Percentiles rank a stretch among this genome's conserved stretches.
phyloP scores from a whole-genome alignment of 1,140 invertebrate species.

The Drosophila varians region DNA sequence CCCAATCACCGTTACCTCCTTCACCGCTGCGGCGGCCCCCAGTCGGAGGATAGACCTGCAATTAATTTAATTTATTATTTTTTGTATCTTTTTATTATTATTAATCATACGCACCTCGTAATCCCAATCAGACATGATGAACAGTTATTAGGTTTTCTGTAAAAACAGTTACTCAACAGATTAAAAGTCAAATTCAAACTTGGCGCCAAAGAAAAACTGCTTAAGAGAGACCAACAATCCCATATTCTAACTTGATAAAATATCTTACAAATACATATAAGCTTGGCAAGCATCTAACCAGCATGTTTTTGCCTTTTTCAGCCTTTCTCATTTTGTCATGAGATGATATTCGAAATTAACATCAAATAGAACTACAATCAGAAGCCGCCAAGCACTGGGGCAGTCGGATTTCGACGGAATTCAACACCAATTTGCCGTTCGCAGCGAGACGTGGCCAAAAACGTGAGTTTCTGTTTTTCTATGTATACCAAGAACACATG shows the following conservation, averaged over 20 bases:
- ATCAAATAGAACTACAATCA: neutral
- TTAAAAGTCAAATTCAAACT: neutral
- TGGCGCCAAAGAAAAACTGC: slow-evolving; percentile 10
- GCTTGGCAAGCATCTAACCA: neutral
- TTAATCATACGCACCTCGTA: slow-evolving; percentile 30
- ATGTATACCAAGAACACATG: slow-evolving; percentile 81
- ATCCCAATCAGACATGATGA: slow-evolving; percentile 61
- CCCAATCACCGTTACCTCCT: neutral
- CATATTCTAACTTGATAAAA: too few relatives aligned
- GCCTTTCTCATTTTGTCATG: neutral
- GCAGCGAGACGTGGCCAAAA: slow-evolving; percentile 41
- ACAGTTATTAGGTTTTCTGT: neutral
- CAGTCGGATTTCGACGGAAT: neutral
- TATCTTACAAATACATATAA: too few relatives aligned
- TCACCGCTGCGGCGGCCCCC: neutral
- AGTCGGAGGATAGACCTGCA: slow-evolving; percentile 10
- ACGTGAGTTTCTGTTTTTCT: slow-evolving; percentile 79
- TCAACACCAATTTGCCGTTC: slow-evolving; percentile 40
- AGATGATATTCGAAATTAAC: neutral
- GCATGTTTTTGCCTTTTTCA: neutral
- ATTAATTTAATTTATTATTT: neutral
- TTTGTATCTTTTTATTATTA: neutral
- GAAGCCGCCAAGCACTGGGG: neutral
- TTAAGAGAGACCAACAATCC: neutral
- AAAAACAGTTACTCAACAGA: neutral